These are phyloP conservation scores for Lydus trimaculatus DNA, from an alignment of 2,888 invertebrate species.

Conservation along the genomic window DNA sequence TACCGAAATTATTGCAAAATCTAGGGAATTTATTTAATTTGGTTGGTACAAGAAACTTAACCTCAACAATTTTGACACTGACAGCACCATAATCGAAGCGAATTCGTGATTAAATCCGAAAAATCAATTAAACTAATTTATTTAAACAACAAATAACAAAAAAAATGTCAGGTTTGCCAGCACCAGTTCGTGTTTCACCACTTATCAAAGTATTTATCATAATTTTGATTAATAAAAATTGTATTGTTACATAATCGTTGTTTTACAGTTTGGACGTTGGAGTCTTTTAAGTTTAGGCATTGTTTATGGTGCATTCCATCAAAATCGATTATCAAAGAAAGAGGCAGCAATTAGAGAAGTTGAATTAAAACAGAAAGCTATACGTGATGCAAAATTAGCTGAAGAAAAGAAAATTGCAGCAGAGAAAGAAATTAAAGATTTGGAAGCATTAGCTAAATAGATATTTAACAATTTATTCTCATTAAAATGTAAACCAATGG, in stretches of 20 bases:
- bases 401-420: constrained; percentile 72
- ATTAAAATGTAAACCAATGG: not conserved
- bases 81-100: not conserved
- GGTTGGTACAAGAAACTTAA: not conserved
- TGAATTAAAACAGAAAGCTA: constrained; percentile 71
- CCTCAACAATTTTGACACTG: not conserved
- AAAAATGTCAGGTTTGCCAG: constrained; percentile 60
- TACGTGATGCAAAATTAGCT: constrained; percentile 75
- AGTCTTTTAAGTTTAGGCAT: constrained; percentile 76
- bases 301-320: constrained; percentile 77
- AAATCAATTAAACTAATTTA: not conserved
- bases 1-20: not conserved
- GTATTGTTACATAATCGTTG: constrained; percentile 27
- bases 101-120: not conserved
- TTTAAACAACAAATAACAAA: constrained; percentile 12
- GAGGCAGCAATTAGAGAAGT: constrained; percentile 71
- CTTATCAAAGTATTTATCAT: constrained; percentile 74
- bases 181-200: constrained; percentile 82
- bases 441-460: constrained; percentile 50
- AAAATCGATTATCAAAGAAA: constrained; percentile 71
- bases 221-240: not conserved
- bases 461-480: not conserved
- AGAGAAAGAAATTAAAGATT: constrained; percentile 61
- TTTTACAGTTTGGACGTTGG: constrained; percentile 80
- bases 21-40: not conserved